Evolutionary conservation across 2,797 vertebrate genomes (phyloP).

Genomic region (Furcifer pardalis): DNA sequence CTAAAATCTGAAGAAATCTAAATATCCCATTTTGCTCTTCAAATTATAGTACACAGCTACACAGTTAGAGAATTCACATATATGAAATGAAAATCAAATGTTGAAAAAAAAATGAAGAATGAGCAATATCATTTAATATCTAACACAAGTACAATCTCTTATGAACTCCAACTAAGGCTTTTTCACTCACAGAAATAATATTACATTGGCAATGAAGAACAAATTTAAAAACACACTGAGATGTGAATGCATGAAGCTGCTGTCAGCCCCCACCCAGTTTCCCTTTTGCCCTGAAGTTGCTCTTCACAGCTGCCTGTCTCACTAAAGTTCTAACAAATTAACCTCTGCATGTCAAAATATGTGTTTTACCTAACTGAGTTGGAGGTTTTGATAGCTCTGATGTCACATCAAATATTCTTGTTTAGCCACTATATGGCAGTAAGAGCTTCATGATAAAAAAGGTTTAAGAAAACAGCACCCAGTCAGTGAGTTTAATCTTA

Average conservation of each 20-base stretch:
- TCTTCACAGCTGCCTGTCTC: conserved; percentile 30
- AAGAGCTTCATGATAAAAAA: conserved; percentile 24
- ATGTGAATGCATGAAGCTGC: conserved; percentile 35
- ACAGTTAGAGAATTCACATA: conserved; percentile 37
- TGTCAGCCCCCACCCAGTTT: conserved; percentile 5
- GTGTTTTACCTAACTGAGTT: conserved; percentile 40
- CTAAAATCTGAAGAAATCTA: conserved; percentile 58
- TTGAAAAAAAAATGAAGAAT: conserved; percentile 53
- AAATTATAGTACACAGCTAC: conserved; percentile 42
- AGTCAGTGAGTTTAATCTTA: neutral
- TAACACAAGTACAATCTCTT: conserved; percentile 38
- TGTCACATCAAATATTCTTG: conserved; percentile 35
- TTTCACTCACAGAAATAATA: conserved; percentile 31
- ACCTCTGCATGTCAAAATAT: conserved; percentile 40
- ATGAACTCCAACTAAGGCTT: conserved; percentile 24
- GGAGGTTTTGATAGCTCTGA: conserved; percentile 22
- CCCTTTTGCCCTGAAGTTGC: conserved; percentile 13
- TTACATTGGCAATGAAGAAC: conserved; percentile 48
- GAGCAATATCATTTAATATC: conserved; percentile 15
- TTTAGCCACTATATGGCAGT: conserved; percentile 3
- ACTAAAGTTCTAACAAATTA: conserved; percentile 24
- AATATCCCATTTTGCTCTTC: neutral
- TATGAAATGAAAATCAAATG: conserved; percentile 50
- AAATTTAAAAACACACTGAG: conserved; percentile 41
- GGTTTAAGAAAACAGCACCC: conserved; percentile 14